Evolutionary conservation across 1,140 invertebrate genomes (phyloP).

Genomic region (Steinernema feltiae): DNA sequence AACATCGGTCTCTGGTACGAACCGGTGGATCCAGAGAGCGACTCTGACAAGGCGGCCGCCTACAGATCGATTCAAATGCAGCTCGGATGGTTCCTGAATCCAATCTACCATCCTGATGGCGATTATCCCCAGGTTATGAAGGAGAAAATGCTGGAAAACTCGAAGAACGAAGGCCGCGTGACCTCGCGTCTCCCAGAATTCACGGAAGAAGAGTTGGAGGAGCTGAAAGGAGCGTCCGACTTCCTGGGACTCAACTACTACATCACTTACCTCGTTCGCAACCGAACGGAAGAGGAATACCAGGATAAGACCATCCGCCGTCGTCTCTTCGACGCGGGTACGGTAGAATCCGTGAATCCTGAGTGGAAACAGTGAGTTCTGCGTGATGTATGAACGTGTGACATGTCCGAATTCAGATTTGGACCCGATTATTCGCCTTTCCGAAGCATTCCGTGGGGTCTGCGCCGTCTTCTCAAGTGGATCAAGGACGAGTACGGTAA

Average conservation of each 20-base stretch:
- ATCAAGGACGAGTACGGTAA: slow-evolving; percentile 43
- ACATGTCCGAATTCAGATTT: slow-evolving; percentile 58
- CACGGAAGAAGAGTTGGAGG: background rate
- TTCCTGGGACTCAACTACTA: slow-evolving; percentile 40
- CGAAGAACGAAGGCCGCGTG: background rate
- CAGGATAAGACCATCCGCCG: background rate
- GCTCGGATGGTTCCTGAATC: slow-evolving; percentile 14
- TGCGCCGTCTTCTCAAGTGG: slow-evolving; percentile 28
- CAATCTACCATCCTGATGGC: background rate
- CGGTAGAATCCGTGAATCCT: slow-evolving; percentile 24
- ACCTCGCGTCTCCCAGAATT: slow-evolving; percentile 13
- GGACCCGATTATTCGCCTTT: slow-evolving; percentile 51
- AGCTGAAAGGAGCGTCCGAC: slow-evolving; percentile 19
- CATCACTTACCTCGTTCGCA: background rate
- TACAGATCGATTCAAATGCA: slow-evolving; percentile 12
- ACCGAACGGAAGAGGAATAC: background rate
- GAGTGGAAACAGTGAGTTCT: slow-evolving; percentile 42
- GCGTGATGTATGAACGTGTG: slow-evolving; percentile 18
- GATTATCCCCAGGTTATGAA: slow-evolving; percentile 15
- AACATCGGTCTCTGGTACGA: slow-evolving; percentile 2
- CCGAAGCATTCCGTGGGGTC: slow-evolving; percentile 26
- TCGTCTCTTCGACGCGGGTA: slow-evolving; percentile 12
- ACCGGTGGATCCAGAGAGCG: background rate
- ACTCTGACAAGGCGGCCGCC: background rate
- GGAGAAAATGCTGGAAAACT: background rate